These are phyloP conservation scores for Leucophenga montana DNA, from an alignment of 2,888 invertebrate genomes.

Conservation along the genomic window DNA sequence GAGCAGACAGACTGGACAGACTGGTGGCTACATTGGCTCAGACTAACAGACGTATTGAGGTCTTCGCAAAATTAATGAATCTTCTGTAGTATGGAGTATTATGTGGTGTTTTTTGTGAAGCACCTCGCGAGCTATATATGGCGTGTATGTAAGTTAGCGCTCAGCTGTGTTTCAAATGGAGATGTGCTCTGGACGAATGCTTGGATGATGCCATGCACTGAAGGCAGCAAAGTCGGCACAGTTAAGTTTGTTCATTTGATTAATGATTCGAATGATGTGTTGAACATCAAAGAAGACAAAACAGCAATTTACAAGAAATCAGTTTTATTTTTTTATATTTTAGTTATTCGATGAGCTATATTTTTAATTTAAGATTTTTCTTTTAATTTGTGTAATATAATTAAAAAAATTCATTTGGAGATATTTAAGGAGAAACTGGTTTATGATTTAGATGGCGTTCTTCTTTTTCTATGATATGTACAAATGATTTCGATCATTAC, in stretches of 20 bases:
- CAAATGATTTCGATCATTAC: no score
- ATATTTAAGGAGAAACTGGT: neutral
- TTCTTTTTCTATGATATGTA: no score
- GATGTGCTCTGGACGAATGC: neutral
- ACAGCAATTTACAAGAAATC: slow-evolving; percentile 60
- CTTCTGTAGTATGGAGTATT: neutral
- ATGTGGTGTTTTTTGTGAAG: no score
- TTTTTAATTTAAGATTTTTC: slow-evolving; percentile 53
- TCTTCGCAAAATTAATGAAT: slow-evolving; percentile 10
- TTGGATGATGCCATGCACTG: no score
- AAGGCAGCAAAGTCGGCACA: slow-evolving; percentile 6
- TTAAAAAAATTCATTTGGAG: neutral
- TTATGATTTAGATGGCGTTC: no score
- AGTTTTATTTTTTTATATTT: slow-evolving; percentile 28
- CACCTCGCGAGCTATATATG: no score
- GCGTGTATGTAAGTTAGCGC: no score
- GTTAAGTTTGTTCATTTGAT: slow-evolving; percentile 44
- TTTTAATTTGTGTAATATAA: slow-evolving; percentile 16
- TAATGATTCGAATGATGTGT: slow-evolving; percentile 62
- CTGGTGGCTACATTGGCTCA: neutral
- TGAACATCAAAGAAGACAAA: slow-evolving; percentile 60
- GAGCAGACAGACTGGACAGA: neutral
- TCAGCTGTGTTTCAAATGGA: neutral
- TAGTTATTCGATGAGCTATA: slow-evolving; percentile 40
- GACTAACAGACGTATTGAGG: neutral